Evolutionary conservation across 2,113 vertebrate species (phyloP), one percentile per base, ranked within the genome.

Genomic region (crab-eating macaque (Macaca fascicularis)): DNA sequence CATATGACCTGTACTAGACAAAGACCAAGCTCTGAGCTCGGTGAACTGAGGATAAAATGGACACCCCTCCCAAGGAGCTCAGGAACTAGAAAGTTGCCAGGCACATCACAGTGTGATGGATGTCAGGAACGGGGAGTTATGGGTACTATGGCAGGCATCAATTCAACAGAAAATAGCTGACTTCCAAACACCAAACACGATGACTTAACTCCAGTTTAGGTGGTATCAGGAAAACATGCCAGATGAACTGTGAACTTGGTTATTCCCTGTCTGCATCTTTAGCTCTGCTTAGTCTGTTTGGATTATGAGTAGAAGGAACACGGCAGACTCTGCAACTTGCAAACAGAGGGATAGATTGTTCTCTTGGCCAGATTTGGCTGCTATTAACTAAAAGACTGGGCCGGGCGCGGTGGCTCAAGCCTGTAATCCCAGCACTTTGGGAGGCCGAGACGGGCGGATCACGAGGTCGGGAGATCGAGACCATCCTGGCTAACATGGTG

Each of bases 101-200:
- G 8, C 40, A 38, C 59, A 48, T 50, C 48, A 35, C 14, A 59
- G 40, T 7, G 43, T 30, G 84, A 35, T 20, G 9, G 8, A 30
- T 7, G 25, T n/a, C 5, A 11, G n/a, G 16, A 48, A 38, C 3
- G 2, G 11, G 17, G 7, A 48, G 9, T 74, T 14, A 45, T 1
- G 14, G 57, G 64, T 27, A 17, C 55, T 30, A n/a, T 0, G 6
- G n/a, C 30, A 12, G 76, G 3, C 4, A 32, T 17, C 50, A 48
- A 81, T 4, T 85, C 38, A 23, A 79, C 20, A 83, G 59, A 67
- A 82, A 83, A 67, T 7, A 57, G 3, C 75, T 25, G 38, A 35
- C 59, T 45, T 75, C 30, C 78, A 80, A 69, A 90, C 32, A 17
- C 14, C 0, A 2, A 48, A 81, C 64, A 40, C 19, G 14, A 55